Evolutionary conservation across 2,888 invertebrate genomes (phyloP).

Genomic region (Hyposoter didymator): DNA sequence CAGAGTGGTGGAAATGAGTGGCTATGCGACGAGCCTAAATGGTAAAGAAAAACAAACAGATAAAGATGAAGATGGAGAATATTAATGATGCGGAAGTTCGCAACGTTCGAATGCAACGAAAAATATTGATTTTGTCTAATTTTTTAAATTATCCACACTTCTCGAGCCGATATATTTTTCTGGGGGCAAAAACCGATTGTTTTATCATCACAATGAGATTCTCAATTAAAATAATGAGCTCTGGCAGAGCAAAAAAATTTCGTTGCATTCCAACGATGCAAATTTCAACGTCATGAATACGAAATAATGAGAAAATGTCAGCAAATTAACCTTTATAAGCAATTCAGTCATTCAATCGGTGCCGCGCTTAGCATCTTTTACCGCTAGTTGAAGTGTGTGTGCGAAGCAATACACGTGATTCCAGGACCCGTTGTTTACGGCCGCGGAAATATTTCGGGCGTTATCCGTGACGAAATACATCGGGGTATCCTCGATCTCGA

Average conservation of each 20-base stretch:
- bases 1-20: slow-evolving; percentile 58
- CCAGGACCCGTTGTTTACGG: slow-evolving; percentile 31
- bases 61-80: neutral
- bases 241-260: no score
- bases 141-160: no score
- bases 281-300: neutral
- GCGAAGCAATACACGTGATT: slow-evolving; percentile 47
- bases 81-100: no score
- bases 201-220: no score
- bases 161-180: no score
- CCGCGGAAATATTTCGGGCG: slow-evolving; percentile 30
- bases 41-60: slow-evolving; percentile 6
- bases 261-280: no score
- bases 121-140: no score
- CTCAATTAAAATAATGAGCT: no score
- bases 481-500: slow-evolving; percentile 4
- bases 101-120: no score
- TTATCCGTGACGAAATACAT: slow-evolving; percentile 47
- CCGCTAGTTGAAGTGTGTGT: slow-evolving; percentile 34
- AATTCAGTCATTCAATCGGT: slow-evolving; percentile 20
- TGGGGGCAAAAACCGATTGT: no score
- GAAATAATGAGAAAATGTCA: slow-evolving; percentile 19
- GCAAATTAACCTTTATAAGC: slow-evolving; percentile 27
- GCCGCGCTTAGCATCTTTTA: slow-evolving; percentile 30
- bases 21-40: slow-evolving; percentile 47